Evolutionary conservation across 2,888 invertebrate genomes (phyloP), one percentile per base, ranked within the genome.

Genomic region (Tiliacea aurago): DNA sequence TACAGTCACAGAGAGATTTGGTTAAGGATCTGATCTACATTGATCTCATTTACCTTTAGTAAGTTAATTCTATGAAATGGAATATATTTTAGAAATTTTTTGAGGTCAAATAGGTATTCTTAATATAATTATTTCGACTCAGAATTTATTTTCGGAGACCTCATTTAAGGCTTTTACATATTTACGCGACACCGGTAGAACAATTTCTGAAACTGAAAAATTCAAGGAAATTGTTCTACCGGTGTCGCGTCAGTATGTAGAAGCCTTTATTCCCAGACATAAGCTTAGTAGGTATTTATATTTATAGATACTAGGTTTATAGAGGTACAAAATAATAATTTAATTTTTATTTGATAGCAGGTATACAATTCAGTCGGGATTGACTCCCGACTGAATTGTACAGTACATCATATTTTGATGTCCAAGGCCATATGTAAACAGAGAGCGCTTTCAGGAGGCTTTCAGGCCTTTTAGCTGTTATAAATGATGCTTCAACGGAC

Each of bases 401-500:
- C n/a, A 15, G 45, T n/a, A 56, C 15, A 70, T 55, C n/a, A 56
- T 28, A 61, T 73, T 83, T 76, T 77, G 65, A 74, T 78, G 79
- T 81, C 53, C 11, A 51, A 41, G 10, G 56, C 49, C 28, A 49
- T 76, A 71, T 70, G 62, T 67, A 63, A 70, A 71, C 37, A 61
- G 58, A 65, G 70, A 84, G 73, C 67, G 69, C 66, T 86, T 78
- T 85, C 41, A 67, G 58, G 37, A 77, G 66, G 70, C 72, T 81
- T 81, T 76, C 55, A 70, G 69, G 47, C 76, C 66, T 78, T 86
- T 84, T 72, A 75, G 76, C 33, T 59, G 69, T 64, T 70, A 58
- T 74, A 78, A 84, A 82, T 58, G 68, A 59, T 68, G 72, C 33
- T 81, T 61, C 53, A 59, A 51, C 69, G 28, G 43, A 53, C 53